Evolutionary conservation across 2,797 vertebrate species (phyloP), one percentile per base, ranked within the genome.

Genomic region (Sparidentex hasta): DNA sequence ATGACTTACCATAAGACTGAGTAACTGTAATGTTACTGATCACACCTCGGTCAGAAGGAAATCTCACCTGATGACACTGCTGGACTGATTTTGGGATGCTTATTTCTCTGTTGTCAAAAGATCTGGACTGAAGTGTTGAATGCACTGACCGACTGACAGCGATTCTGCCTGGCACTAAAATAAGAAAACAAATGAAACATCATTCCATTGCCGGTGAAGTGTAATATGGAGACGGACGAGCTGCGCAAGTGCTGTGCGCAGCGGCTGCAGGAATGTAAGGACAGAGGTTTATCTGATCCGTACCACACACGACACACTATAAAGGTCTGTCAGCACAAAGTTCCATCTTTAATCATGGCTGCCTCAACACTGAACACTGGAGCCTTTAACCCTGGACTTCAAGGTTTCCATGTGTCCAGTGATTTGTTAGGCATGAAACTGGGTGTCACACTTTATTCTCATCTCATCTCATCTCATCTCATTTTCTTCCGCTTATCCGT

Each of bases 241-340:
- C 58, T n/a, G n/a, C n/a, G n/a, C n/a, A 48, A 71, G 57, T 23
- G 50, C 18, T 17, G 17, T 6, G 58, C 6, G 12, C 47, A 43
- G 65, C 62, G 43, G 64, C 46, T 58, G 56, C 65, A 59, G 70
- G 78, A 76, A 82, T 71, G 81, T 21, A 55, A 71, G 57, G 69
- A 55, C 12, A 46, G 84, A 76, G 76, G 65, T 48, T 71, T 29
- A 64, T 58, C 75, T 54, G 44, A 54, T 44, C 27, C 4, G 27
- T 33, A 27, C 3, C 33, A 7, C 33, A 33, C 33, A 7, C 8
- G 38, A 38, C 38, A 38, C 38, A 38, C 8, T 38, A 9, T 38
- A 11, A 38, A 38, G 38, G 38, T 38, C 38, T 38, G 38, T 38
- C 38, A 38, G 9, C 38, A 38, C 38, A 38, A 8, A 38, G 38